Percentiles rank a stretch among this genome's conserved stretches.
Evolutionary conservation across 2,113 vertebrate genomes (phyloP).

Genomic region (Hyperopisus bebe): DNA sequence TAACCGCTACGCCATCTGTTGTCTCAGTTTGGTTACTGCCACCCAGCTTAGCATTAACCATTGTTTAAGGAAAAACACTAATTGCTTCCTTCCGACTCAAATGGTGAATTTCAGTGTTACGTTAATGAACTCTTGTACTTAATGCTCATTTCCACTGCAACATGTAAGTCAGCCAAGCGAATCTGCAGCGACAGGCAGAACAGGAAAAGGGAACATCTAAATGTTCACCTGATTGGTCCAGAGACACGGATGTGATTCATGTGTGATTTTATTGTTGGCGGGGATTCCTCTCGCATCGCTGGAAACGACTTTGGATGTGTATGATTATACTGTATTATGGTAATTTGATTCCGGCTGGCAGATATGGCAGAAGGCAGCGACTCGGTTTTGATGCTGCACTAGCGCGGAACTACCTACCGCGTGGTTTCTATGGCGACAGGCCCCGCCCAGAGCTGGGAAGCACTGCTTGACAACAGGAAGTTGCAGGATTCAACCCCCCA

Average conservation of each 20-base stretch:
- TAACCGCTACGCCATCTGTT: not conserved
- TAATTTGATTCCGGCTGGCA: not conserved
- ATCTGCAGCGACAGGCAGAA: not conserved
- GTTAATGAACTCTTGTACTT: not conserved
- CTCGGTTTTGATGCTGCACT: not conserved
- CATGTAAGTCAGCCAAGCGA: not conserved
- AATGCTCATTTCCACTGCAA: not conserved
- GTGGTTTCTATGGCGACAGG: not conserved
- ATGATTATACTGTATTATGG: not conserved
- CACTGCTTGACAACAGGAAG: not conserved
- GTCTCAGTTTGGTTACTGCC: no score
- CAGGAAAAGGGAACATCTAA: not conserved
- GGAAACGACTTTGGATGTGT: not conserved
- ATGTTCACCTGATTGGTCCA: not conserved
- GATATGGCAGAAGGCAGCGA: not conserved
- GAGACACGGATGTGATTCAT: not conserved
- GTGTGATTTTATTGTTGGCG: not conserved
- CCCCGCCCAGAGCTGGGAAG: not conserved
- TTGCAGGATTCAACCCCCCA: not conserved
- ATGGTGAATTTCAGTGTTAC: not conserved
- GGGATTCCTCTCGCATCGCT: not conserved
- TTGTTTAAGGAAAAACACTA: not conserved
- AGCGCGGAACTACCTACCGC: not conserved
- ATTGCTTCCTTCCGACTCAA: not conserved
- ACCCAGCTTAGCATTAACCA: not conserved